Evolutionary conservation across 2,888 invertebrate genomes (phyloP).

Genomic region (Tiliacea citrago): DNA sequence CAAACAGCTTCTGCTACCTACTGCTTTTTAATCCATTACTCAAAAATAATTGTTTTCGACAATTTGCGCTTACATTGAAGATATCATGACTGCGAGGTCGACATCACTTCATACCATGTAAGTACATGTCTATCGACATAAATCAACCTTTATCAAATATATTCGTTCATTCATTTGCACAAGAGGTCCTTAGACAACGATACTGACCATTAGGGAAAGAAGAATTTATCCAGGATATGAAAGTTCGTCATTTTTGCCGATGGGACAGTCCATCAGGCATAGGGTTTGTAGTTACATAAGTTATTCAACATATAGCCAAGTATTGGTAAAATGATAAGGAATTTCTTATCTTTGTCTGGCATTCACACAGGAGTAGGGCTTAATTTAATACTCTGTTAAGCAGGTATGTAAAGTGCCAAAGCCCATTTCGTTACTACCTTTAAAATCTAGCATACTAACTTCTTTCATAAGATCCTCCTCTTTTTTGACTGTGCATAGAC

Average conservation of each 20-base stretch:
- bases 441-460: not conserved
- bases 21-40: not conserved
- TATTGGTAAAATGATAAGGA: not conserved
- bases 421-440: no score
- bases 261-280: not conserved
- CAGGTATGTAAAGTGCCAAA: not conserved
- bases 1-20: not conserved
- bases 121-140: slow-evolving; percentile 6
- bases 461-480: not conserved
- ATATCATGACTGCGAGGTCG: slow-evolving; percentile 9
- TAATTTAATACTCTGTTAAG: not conserved
- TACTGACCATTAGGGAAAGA: not conserved
- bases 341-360: not conserved
- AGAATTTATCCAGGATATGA: not conserved
- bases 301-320: not conserved
- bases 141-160: slow-evolving; percentile 12
- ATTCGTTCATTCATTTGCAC: no score
- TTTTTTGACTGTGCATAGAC: no score
- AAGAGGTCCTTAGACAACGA: not conserved
- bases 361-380: no score
- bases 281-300: not conserved
- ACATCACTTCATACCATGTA: not conserved
- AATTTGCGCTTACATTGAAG: not conserved
- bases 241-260: not conserved
- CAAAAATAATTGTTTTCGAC: not conserved